Evolutionary conservation across 37 sponge, comb jelly and placozoan species (phyloP).

Genomic region (Theonella swinhoei): DNA sequence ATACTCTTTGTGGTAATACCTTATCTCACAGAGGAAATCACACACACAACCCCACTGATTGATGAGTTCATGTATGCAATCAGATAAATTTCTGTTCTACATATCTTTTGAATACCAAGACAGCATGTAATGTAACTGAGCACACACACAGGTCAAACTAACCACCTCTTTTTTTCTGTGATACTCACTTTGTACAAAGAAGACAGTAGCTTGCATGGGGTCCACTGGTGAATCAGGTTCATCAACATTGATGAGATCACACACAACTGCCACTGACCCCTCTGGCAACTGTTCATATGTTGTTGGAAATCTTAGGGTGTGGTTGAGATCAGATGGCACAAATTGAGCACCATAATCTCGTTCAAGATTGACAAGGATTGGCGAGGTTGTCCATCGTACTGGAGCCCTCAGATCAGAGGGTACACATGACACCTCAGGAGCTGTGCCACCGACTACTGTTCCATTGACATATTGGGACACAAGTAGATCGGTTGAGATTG

Average conservation of each 20-base stretch:
- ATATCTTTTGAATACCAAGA: background rate
- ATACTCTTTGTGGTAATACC: no score
- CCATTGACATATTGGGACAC: background rate
- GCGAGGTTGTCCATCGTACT: background rate
- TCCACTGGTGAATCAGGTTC: background rate
- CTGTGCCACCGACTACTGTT: background rate
- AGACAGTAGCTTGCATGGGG: slow-evolving; percentile 2
- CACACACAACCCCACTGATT: no score
- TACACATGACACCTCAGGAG: background rate
- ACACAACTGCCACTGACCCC: background rate
- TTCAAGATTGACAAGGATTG: background rate
- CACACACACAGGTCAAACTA: background rate
- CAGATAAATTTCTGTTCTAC: no score
- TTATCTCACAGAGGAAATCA: no score
- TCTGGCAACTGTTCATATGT: background rate
- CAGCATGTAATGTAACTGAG: background rate
- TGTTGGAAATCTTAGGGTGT: background rate
- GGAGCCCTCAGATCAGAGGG: slow-evolving; percentile 18
- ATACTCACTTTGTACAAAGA: slow-evolving; percentile 1
- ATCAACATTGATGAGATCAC: slow-evolving; percentile 25
- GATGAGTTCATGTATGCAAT: no score
- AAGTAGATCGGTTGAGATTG: slow-evolving; percentile 3
- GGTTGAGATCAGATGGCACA: background rate
- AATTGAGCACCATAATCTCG: background rate
- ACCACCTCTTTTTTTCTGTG: background rate